Evolutionary conservation across 2,113 vertebrate species (phyloP).

Genomic region (Chaetops frenatus): DNA sequence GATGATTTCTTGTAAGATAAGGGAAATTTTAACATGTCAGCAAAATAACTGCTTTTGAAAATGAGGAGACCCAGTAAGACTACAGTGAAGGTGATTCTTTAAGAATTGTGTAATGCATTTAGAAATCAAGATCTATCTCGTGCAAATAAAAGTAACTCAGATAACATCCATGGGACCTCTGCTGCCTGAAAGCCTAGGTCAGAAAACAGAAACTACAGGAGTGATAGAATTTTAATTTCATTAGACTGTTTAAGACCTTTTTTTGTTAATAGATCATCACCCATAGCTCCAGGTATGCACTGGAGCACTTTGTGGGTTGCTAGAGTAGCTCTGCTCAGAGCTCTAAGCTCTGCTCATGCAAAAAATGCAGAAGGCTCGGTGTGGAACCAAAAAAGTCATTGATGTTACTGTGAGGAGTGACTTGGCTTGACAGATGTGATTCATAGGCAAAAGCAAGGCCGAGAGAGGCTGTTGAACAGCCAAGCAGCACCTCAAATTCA

Average conservation of each 20-base stretch:
- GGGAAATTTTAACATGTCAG: not conserved
- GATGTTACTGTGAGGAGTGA: not conserved
- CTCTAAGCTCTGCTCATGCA: not conserved
- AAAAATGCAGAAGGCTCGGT: not conserved
- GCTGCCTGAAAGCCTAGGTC: not conserved
- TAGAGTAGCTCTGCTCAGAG: not conserved
- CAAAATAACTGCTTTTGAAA: not conserved
- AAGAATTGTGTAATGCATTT: not conserved
- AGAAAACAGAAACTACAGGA: not conserved
- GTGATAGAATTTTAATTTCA: not conserved
- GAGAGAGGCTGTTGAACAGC: not conserved
- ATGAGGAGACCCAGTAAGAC: not conserved
- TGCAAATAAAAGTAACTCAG: not conserved
- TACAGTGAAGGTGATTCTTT: not conserved
- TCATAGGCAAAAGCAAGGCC: not conserved
- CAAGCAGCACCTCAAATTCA: not conserved
- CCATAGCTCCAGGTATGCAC: not conserved
- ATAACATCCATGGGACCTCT: not conserved
- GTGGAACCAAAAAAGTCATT: not conserved
- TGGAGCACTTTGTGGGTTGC: not conserved
- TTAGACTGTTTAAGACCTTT: no score
- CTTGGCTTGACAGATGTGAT: not conserved
- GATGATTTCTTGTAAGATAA: not conserved
- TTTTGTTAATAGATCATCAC: not conserved
- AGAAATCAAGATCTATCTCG: not conserved